A percentile compares a stretch with the other conserved stretches of the same genome.
phyloP scores from a whole-genome alignment of 2,888 invertebrate species.

The Conistra vaccinii region DNA sequence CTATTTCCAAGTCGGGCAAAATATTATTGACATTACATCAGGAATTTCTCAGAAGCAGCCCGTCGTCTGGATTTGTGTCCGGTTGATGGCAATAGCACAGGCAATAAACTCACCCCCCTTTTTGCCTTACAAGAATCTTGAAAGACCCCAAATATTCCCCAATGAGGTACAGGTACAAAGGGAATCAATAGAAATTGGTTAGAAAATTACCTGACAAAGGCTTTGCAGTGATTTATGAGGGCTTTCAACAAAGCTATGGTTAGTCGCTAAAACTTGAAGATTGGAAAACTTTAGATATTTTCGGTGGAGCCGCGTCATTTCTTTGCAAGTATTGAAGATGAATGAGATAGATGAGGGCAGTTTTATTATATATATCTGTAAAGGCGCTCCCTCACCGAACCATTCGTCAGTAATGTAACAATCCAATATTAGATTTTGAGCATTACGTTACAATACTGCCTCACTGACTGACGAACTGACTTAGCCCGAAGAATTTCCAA shows the following conservation, averaged over 20 bases:
- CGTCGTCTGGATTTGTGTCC: neutral
- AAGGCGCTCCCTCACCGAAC: too few species aligned
- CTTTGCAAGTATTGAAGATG: conserved; percentile 35
- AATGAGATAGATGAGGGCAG: conserved; percentile 14
- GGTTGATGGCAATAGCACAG: neutral
- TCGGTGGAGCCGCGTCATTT: conserved; percentile 37
- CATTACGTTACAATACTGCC: too few species aligned
- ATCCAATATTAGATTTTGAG: too few species aligned
- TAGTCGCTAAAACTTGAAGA: conserved; percentile 47
- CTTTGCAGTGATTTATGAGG: conserved; percentile 46
- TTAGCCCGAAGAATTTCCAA: too few species aligned
- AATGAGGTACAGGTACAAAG: neutral
- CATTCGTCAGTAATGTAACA: too few species aligned
- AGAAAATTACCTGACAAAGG: conserved; percentile 47
- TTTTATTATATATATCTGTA: too few species aligned
- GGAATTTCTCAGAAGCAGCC: neutral
- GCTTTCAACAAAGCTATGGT: conserved; percentile 37
- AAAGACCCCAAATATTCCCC: neutral
- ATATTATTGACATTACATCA: too few species aligned
- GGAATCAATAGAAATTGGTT: conserved; percentile 13
- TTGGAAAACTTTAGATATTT: conserved; percentile 60
- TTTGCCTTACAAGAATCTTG: neutral
- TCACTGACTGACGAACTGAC: too few species aligned
- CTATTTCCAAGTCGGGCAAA: neutral
- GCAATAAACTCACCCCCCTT: neutral